These are phyloP conservation scores for Arion vulgaris DNA, from an alignment of 1,140 invertebrate genomes.

Conservation along the genomic window DNA sequence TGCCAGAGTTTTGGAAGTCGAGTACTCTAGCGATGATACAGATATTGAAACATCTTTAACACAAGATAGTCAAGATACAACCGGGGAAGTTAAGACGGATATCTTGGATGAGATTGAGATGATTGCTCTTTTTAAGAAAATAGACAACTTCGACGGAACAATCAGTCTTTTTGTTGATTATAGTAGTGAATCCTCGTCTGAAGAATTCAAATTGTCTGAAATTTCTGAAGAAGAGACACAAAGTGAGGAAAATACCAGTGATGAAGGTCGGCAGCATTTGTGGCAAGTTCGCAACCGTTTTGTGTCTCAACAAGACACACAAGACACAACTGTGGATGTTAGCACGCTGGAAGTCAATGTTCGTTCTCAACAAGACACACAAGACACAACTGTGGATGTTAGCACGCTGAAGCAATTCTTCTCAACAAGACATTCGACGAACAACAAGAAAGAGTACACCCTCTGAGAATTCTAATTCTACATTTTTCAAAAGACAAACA, in stretches of 20 bases:
- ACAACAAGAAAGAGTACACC: too few species aligned
- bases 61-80: neutral
- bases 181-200: neutral
- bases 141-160: neutral
- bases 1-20: neutral
- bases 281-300: neutral
- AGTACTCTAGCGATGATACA: neutral
- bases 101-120: slow-evolving; percentile 8
- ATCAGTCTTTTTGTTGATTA: neutral
- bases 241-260: slow-evolving; percentile 15
- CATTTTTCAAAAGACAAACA: too few species aligned
- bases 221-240: slow-evolving; percentile 26
- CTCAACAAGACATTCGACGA: neutral
- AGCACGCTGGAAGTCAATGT: neutral
- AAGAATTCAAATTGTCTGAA: neutral
- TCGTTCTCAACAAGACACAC: neutral
- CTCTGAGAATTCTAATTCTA: too few species aligned
- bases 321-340: neutral
- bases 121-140: slow-evolving; percentile 1
- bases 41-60: neutral
- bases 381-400: neutral
- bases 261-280: neutral
- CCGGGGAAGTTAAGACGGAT: neutral
- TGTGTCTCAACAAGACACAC: neutral
- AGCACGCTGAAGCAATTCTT: neutral